Percentiles rank a stretch among this genome's conserved stretches.
Evolutionary conservation across 2,797 vertebrate species (phyloP).

Genomic region (Pangasius sanitwongsei): DNA sequence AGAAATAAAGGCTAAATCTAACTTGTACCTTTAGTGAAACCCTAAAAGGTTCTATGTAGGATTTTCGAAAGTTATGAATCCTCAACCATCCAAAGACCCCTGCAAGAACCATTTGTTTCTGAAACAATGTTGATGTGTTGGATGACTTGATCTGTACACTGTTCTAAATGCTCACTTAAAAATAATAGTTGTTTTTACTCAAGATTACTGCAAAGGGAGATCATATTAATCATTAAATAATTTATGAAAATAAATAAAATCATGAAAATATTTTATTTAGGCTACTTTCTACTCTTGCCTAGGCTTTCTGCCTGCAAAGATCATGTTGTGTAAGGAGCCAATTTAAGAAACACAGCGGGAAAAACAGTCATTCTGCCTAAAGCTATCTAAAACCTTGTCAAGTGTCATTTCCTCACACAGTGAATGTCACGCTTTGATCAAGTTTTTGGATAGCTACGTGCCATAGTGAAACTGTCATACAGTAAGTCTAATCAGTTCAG

Average conservation of each 20-base stretch:
- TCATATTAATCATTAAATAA: not conserved
- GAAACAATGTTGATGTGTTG: not conserved
- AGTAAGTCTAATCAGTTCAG: not conserved
- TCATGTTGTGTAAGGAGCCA: not conserved
- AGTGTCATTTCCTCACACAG: not conserved
- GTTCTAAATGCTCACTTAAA: not conserved
- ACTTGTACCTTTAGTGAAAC: not conserved
- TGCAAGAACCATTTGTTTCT: not conserved
- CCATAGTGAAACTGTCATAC: not conserved
- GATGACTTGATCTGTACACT: not conserved
- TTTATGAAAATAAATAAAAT: too few species aligned
- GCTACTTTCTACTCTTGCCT: not conserved
- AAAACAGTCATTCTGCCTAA: not conserved
- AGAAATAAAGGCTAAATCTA: not conserved
- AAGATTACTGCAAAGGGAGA: not conserved
- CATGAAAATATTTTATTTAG: slow-evolving; percentile 2
- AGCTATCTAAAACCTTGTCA: not conserved
- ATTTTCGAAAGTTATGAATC: not conserved
- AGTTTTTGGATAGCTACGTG: not conserved
- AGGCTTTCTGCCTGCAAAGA: not conserved
- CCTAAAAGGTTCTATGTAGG: not conserved
- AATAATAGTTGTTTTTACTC: not conserved
- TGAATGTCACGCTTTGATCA: slow-evolving; percentile 6
- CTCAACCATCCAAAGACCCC: not conserved
- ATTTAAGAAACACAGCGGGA: not conserved